Percentiles rank a stretch among this genome's conserved stretches.
Evolutionary conservation across 2,113 vertebrate species (phyloP).

Genomic region (Pardalotus punctatus): DNA sequence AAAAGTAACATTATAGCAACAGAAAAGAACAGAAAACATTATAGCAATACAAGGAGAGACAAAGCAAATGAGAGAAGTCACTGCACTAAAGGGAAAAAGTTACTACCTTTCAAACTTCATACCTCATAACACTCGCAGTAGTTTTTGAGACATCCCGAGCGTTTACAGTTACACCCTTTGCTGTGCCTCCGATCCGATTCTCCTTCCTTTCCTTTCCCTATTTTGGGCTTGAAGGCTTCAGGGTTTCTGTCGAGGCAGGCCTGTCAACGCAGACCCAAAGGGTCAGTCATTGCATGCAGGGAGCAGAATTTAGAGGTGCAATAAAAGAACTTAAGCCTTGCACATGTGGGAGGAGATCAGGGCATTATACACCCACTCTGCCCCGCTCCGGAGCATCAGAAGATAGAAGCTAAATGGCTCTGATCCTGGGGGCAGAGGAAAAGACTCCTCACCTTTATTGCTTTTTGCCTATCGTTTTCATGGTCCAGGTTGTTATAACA

Average conservation of each 20-base stretch:
- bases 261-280: conserved; percentile 71
- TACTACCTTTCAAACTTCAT: background rate
- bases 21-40: background rate
- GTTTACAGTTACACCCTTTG: conserved; percentile 98
- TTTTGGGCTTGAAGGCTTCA: conserved; percentile 98
- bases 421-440: background rate
- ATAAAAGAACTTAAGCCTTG: background rate
- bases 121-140: conserved; percentile 99
- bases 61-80: background rate
- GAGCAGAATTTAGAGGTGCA: background rate
- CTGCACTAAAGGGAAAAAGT: background rate
- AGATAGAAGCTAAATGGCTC: background rate
- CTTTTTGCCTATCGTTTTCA: conserved; percentile 95
- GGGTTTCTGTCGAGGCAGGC: conserved; percentile 97
- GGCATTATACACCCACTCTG: background rate
- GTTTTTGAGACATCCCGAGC: conserved; percentile 96
- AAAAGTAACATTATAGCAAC: background rate
- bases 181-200: conserved; percentile 95
- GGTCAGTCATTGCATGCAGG: background rate
- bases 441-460: conserved; percentile 89
- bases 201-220: conserved; percentile 96
- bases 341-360: background rate
- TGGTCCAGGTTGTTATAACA: conserved; percentile 98
- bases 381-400: background rate
- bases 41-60: background rate